Percentiles rank a stretch among this genome's conserved stretches.
Conservation (phyloP, 2,797 vertebrate species). For the Acridotheres tristis region DNA sequence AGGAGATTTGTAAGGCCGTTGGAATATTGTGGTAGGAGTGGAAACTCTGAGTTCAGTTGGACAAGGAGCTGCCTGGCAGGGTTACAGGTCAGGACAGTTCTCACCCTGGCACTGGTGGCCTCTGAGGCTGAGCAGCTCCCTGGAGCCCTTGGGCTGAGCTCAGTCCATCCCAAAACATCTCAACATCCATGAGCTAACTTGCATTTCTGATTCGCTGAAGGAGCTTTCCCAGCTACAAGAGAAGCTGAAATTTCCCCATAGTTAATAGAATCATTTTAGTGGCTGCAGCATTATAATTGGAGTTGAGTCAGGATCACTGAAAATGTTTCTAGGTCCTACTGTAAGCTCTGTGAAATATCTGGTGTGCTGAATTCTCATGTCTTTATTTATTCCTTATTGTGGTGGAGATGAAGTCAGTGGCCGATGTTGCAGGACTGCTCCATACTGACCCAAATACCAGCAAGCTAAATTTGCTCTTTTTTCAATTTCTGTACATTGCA, state of each 20-base stretch:
- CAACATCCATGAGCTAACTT: accelerated
- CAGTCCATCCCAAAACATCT: background rate
- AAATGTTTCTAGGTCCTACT: background rate
- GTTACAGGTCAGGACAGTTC: background rate
- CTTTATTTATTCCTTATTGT: background rate
- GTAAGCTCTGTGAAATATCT: background rate
- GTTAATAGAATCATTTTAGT: background rate
- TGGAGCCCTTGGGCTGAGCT: background rate
- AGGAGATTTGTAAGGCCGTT: slow-evolving; percentile 19
- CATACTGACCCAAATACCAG: background rate
- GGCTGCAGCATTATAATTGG: background rate
- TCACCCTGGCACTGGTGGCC: background rate
- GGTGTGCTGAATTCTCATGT: background rate
- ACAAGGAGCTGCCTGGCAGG: background rate
- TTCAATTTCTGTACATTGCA: background rate
- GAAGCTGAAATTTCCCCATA: background rate
- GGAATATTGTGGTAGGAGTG: background rate
- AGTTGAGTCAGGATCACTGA: background rate
- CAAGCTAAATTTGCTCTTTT: background rate
- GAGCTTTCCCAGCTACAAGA: background rate
- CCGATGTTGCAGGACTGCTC: background rate
- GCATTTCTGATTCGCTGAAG: background rate
- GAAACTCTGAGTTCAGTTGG: background rate
- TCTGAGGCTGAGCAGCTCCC: background rate
- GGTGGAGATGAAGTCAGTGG: background rate